Conservation (phyloP, 2,797 vertebrate species). For the Cetoscarus ocellatus region DNA sequence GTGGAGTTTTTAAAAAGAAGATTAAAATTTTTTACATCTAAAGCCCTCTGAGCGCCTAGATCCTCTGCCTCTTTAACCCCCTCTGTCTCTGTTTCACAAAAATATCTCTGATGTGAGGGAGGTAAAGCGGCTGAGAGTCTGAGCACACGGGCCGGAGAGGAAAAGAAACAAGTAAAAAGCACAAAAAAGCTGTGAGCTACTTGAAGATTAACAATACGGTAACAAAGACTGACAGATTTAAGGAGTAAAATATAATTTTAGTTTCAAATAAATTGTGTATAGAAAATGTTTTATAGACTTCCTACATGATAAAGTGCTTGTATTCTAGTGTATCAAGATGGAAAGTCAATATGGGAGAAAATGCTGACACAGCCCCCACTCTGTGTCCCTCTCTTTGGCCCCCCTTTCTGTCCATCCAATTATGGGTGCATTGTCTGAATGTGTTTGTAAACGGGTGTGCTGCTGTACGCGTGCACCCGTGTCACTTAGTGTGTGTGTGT, state of each 20-base stretch:
- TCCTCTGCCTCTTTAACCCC: constrained; percentile 65
- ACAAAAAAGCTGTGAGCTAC: constrained; percentile 60
- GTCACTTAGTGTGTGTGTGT: constrained; percentile 22
- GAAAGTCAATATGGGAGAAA: constrained; percentile 83
- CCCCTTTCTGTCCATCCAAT: constrained; percentile 79
- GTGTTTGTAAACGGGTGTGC: constrained; percentile 54
- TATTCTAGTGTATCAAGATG: constrained; percentile 86
- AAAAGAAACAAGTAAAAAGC: constrained; percentile 8
- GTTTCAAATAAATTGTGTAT: constrained; percentile 82
- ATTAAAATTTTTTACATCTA: constrained; percentile 48
- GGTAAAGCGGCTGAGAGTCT: constrained; percentile 66
- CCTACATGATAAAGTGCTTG: constrained; percentile 89
- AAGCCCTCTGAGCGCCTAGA: constrained; percentile 55
- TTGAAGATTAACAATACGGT: constrained; percentile 64
- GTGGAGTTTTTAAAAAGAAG: constrained; percentile 58
- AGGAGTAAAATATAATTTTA: constrained; percentile 78
- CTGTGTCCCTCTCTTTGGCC: constrained; percentile 73
- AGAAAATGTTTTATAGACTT: constrained; percentile 86
- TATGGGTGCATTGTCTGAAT: constrained; percentile 69
- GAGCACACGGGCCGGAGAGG: constrained; percentile 52
- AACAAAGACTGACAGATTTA: constrained; percentile 76
- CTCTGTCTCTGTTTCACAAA: constrained; percentile 84
- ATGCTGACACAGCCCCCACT: constrained; percentile 81
- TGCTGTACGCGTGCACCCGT: constrained; percentile 46
- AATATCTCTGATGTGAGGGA: constrained; percentile 83